Evolutionary conservation across 2,113 vertebrate species (phyloP).

Genomic region (Chionodraco myersi): DNA sequence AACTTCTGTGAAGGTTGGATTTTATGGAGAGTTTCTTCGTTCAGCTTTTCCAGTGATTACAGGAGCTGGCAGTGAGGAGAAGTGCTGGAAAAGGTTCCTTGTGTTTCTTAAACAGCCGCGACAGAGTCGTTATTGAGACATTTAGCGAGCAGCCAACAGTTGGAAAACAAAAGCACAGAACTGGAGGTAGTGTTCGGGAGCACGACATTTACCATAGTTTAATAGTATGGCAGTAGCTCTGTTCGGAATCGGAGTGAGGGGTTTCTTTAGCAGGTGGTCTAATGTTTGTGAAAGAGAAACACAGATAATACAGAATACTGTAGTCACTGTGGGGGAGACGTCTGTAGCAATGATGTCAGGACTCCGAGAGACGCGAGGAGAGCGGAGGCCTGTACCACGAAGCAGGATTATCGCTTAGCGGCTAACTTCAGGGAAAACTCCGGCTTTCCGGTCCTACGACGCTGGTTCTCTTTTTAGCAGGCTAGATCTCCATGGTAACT

Average conservation of each 20-base stretch:
- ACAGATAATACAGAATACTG: neutral
- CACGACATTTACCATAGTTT: neutral
- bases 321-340: too few relatives aligned
- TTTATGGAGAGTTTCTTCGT: conserved; percentile 53
- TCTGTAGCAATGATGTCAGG: too few relatives aligned
- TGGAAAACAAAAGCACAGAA: neutral
- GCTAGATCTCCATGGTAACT: too few relatives aligned
- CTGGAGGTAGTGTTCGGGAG: neutral
- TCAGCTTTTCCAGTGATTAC: conserved; percentile 31
- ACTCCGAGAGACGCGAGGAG: too few relatives aligned
- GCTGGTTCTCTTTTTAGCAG: too few relatives aligned
- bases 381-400: too few relatives aligned
- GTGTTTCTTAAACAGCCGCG: conserved; percentile 11
- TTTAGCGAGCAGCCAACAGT: conserved; percentile 23
- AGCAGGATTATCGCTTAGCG: too few relatives aligned
- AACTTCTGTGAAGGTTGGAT: conserved; percentile 59
- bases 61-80: conserved; percentile 22
- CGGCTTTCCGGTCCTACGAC: too few relatives aligned
- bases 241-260: neutral
- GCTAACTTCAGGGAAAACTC: too few relatives aligned
- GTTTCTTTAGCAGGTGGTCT: neutral
- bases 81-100: conserved; percentile 4
- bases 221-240: neutral
- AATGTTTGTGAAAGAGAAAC: neutral
- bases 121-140: conserved; percentile 41